Evolutionary conservation across 1,140 invertebrate species (phyloP).

Genomic region (Apis mellifera): DNA sequence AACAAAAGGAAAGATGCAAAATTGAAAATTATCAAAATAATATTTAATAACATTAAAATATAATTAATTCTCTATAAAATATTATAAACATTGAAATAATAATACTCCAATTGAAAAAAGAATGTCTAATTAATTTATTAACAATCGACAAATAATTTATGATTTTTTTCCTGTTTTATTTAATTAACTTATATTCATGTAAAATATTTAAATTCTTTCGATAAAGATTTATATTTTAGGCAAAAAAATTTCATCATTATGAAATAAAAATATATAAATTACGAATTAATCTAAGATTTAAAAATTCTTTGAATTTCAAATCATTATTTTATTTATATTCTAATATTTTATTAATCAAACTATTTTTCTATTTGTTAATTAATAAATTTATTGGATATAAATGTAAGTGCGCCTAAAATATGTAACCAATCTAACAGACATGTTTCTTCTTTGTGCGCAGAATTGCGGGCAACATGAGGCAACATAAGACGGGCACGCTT

Average conservation of each 20-base stretch:
- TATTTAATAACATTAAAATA: background rate
- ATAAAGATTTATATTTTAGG: background rate
- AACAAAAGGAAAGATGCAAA: background rate
- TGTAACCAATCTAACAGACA: constrained; percentile 47
- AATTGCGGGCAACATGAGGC: constrained; percentile 71
- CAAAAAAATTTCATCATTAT: too few species aligned
- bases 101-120: background rate
- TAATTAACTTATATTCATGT: too few species aligned
- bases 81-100: background rate
- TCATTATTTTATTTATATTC: background rate
- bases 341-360: background rate
- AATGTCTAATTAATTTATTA: too few species aligned
- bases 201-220: background rate
- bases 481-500: constrained; percentile 68
- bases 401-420: background rate
- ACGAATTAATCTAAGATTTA: background rate
- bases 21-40: background rate
- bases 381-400: too few species aligned
- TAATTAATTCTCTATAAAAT: background rate
- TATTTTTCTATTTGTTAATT: background rate
- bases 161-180: too few species aligned
- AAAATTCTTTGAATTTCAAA: background rate
- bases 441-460: constrained; percentile 67
- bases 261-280: background rate
- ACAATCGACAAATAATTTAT: background rate